Conservation (phyloP, 1,140 invertebrate species). For the Pachypeltis micranthus region DNA sequence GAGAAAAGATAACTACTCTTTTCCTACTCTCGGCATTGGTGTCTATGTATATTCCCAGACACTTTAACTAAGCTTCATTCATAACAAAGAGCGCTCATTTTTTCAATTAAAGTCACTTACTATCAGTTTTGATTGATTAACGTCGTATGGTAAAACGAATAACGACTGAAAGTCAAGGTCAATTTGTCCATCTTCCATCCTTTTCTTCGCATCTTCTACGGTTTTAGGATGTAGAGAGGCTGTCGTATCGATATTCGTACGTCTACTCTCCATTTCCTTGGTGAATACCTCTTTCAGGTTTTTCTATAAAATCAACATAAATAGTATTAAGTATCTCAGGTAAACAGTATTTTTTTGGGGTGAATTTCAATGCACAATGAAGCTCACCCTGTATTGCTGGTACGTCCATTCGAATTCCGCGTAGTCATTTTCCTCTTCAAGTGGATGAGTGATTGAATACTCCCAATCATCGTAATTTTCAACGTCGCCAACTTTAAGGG, state of each 20-base stretch:
- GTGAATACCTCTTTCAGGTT: neutral
- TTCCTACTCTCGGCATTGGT: too few species aligned
- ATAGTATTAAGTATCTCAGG: slow-evolving; percentile 8
- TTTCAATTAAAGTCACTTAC: neutral
- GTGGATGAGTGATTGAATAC: neutral
- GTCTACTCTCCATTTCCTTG: neutral
- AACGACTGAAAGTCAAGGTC: neutral
- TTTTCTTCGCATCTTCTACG: neutral
- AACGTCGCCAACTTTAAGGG: neutral
- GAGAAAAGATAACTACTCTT: neutral
- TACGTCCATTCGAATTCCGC: neutral
- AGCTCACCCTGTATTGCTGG: neutral
- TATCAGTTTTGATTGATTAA: neutral
- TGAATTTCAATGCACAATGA: too few species aligned
- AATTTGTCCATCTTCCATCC: neutral
- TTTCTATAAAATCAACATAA: neutral
- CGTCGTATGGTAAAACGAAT: neutral
- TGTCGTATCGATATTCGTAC: neutral
- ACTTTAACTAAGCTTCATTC: neutral
- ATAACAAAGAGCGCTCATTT: neutral
- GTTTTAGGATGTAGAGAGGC: neutral
- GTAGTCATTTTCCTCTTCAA: neutral
- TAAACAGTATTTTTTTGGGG: too few species aligned
- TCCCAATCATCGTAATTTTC: neutral
- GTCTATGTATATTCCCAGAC: neutral